These are phyloP conservation scores for Beris chalybata DNA, from an alignment of 2,888 invertebrate genomes.

Conservation along the genomic window DNA sequence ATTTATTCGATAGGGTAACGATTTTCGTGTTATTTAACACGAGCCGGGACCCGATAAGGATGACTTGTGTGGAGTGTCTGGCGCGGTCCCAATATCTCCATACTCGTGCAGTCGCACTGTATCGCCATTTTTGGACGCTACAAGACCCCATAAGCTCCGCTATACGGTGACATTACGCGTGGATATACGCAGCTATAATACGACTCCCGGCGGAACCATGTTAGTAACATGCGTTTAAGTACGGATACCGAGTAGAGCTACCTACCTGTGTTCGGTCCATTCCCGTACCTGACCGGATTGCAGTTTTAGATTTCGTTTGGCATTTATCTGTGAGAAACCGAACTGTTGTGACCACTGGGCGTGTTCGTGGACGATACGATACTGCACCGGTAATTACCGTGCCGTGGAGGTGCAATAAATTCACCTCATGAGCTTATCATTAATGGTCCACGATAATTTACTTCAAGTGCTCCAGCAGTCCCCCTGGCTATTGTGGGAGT, in stretches of 20 bases:
- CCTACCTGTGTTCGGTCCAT: background rate
- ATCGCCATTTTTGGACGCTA: no score
- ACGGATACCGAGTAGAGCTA: no score
- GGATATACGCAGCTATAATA: no score
- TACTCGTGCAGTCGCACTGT: no score
- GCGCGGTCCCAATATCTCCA: no score
- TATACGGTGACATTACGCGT: no score
- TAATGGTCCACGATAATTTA: slow-evolving; percentile 23
- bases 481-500: slow-evolving; percentile 20
- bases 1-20: slow-evolving; percentile 16
- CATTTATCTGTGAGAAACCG: slow-evolving; percentile 2
- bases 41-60: slow-evolving; percentile 6
- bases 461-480: slow-evolving; percentile 10
- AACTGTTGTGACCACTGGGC: background rate
- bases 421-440: slow-evolving; percentile 30
- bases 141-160: no score
- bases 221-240: no score
- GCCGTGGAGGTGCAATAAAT: slow-evolving; percentile 22
- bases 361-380: background rate
- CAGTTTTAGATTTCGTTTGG: slow-evolving; percentile 1
- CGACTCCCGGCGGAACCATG: no score
- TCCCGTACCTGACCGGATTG: background rate
- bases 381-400: slow-evolving; percentile 16
- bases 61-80: no score
- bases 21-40: slow-evolving; percentile 24